Evolutionary conservation across 2,113 vertebrate genomes (phyloP).

Genomic region (Lampris megalopsis): DNA sequence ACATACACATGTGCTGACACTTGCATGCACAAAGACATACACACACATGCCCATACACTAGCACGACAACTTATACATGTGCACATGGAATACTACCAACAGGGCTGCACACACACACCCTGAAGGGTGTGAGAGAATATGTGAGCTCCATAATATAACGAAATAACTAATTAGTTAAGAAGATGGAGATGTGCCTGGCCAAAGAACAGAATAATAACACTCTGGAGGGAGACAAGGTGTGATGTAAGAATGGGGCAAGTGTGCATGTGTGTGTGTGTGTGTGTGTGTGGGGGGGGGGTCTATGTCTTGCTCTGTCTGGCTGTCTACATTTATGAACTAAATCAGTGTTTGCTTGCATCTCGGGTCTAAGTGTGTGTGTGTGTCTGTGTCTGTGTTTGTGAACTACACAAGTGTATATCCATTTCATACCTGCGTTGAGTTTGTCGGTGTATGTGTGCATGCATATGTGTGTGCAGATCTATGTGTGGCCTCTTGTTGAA

Average conservation of each 20-base stretch:
- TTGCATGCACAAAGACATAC: slow-evolving; percentile 6
- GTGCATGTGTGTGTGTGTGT: not conserved
- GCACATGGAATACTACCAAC: not conserved
- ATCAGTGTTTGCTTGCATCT: not conserved
- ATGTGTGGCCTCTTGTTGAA: no score
- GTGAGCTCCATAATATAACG: slow-evolving; percentile 50
- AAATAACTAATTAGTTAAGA: slow-evolving; percentile 59
- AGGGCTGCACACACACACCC: not conserved
- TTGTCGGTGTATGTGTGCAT: no score
- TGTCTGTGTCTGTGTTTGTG: not conserved
- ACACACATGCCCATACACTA: not conserved
- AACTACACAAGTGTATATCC: not conserved
- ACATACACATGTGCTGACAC: slow-evolving; percentile 22
- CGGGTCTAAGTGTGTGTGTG: not conserved
- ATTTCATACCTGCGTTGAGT: no score
- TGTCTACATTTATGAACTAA: slow-evolving; percentile 1
- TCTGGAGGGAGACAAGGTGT: slow-evolving; percentile 20
- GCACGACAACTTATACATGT: slow-evolving; percentile 7
- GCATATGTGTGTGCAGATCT: no score
- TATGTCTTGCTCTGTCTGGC: not conserved
- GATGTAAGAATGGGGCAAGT: not conserved
- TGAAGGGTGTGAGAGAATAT: slow-evolving; percentile 30
- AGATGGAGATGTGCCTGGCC: slow-evolving; percentile 52
- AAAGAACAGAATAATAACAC: slow-evolving; percentile 41
- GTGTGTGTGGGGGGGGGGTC: not conserved